Percentiles rank a stretch among this genome's conserved stretches.
Evolutionary conservation across 2,888 invertebrate species (phyloP).

Genomic region (Oxytorus armatus): DNA sequence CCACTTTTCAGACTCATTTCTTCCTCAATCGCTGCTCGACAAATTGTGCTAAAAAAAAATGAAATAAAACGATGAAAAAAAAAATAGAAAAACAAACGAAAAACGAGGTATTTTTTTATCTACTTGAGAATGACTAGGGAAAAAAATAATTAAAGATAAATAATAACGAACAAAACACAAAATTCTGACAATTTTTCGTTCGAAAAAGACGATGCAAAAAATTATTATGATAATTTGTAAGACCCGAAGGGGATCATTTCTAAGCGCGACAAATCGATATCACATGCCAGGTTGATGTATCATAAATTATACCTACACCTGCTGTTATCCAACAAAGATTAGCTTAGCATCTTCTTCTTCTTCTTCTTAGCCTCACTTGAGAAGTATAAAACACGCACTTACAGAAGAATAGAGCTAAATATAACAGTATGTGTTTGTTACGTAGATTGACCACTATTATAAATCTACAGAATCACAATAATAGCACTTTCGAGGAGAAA

Average conservation of each 20-base stretch:
- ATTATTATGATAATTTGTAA: constrained; percentile 47
- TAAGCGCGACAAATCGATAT: constrained; percentile 39
- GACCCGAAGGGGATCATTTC: constrained; percentile 35
- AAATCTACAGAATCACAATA: background rate
- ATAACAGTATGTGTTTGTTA: background rate
- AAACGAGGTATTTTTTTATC: background rate
- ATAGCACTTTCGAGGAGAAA: too few species aligned
- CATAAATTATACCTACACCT: constrained; percentile 48
- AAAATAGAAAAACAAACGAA: too few species aligned
- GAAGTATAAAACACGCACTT: background rate
- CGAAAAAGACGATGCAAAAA: constrained; percentile 23
- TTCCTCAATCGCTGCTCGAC: background rate
- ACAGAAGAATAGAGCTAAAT: background rate
- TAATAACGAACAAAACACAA: background rate
- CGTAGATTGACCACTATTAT: background rate
- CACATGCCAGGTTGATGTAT: constrained; percentile 18
- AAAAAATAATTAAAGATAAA: background rate
- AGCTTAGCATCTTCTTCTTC: constrained; percentile 1
- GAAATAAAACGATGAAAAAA: too few species aligned
- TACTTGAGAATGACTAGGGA: background rate
- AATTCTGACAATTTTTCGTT: background rate
- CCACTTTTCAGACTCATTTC: background rate
- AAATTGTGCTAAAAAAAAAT: too few species aligned
- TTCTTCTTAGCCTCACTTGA: background rate
- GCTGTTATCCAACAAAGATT: constrained; percentile 49